Evolutionary conservation across 2,888 invertebrate genomes (phyloP).

Genomic region (Alloplasta piceator): DNA sequence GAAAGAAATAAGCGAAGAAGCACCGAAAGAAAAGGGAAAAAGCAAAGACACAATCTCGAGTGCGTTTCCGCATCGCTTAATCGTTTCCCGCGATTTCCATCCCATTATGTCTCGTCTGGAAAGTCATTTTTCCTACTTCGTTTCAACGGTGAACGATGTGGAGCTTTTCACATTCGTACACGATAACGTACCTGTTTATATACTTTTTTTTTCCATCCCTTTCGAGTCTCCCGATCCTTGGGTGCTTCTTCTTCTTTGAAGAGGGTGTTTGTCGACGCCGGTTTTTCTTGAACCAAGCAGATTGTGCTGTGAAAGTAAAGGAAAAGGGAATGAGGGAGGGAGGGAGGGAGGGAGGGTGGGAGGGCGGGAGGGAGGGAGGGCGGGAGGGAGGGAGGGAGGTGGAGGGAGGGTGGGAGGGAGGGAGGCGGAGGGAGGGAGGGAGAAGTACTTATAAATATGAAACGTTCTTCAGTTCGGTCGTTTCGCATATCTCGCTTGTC

Average conservation of each 20-base stretch:
- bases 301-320: neutral
- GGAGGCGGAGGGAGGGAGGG: neutral
- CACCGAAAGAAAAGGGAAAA: neutral
- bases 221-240: conserved; percentile 21
- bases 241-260: neutral
- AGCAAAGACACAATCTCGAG: conserved; percentile 44
- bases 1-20: conserved; percentile 2
- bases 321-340: neutral
- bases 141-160: conserved; percentile 1
- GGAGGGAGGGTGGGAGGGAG: too few relatives aligned
- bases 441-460: neutral
- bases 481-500: conserved; percentile 5
- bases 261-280: conserved; percentile 8
- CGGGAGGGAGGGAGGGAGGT: too few relatives aligned
- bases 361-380: too few relatives aligned
- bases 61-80: conserved; percentile 56
- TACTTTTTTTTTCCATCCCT: conserved; percentile 23
- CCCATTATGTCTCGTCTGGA: conserved; percentile 48
- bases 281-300: conserved; percentile 1
- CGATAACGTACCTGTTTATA: neutral
- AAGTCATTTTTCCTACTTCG: conserved; percentile 45
- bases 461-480: neutral
- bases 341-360: neutral
- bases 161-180: conserved; percentile 5
- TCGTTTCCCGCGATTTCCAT: conserved; percentile 55